Base-by-base conservation (phyloP, 2,113 vertebrate genomes). In the Prochilodus magdalenae region DNA sequence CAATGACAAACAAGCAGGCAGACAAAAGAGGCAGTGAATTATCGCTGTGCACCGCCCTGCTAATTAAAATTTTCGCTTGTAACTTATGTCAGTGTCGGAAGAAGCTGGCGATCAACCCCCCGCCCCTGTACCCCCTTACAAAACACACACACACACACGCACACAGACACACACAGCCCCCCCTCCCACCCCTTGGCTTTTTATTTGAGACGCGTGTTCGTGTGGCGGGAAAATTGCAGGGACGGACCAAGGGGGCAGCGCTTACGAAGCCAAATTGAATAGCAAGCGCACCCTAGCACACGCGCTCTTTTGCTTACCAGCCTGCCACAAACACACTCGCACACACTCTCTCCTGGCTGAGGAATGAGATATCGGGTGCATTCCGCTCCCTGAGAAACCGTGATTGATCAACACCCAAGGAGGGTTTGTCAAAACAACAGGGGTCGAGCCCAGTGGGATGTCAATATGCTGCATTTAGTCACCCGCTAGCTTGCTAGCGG, bases 1-100 rank as follows among this genome's bases (percentile, higher is more conserved):
- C 93, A 95, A 93, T 95, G 89, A 91, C 83, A 89, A 81, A 93
- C 93, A 92, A 94, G 93, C 91, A 89, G 88, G 91, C 92, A 92
- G 89, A 94, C 95, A 95, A 95, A 95, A 88, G 93, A 87, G 94
- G 92, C 92, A 92, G 95, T 97, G 95, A 97, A 96, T 98, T 96
- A 97, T 95, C 94, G 90, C 94, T 86, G 91, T 95, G 94, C 95
- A 91, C 93, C 95, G 95, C 96, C 96, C 91, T 93, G 93, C 95
- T 98, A 98, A 99, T 98, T 99, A 98, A 99, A 98, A 97, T 97
- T 96, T 86, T 97, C 95, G 95, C 97, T 97, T 98, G 96, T 98
- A 98, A 97, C 95, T 96, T 97, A 96, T 95, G 96, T 96, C 96
- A 96, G 95, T 93, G 93, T 96, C 96, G 96, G 93, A 96, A 95